Evolutionary conservation across 2,113 vertebrate species (phyloP).

Genomic region (Pituophis catenifer): DNA sequence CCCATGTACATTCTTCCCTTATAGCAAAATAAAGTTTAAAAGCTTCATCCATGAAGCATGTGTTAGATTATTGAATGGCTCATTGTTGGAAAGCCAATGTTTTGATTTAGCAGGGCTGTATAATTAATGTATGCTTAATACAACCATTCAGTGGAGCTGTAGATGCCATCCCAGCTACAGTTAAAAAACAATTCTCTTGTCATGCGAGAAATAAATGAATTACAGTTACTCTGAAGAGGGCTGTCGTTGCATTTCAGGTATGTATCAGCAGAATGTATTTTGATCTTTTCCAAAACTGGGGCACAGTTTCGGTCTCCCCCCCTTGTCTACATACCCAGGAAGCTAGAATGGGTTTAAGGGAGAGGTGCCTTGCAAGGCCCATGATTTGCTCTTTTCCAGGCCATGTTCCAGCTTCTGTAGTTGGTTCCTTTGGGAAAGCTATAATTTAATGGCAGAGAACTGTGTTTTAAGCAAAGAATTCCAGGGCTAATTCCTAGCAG

Average conservation of each 20-base stretch:
- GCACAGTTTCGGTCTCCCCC: neutral
- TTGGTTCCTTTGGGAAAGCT: neutral
- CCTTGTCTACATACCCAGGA: neutral
- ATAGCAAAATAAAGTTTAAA: neutral
- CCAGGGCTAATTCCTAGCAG: neutral
- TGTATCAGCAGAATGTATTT: constrained; percentile 16
- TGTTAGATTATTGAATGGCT: neutral
- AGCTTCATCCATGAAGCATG: neutral
- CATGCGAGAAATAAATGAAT: constrained; percentile 17
- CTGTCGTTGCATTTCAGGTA: neutral
- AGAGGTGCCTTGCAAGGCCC: no score
- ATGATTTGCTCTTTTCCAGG: neutral
- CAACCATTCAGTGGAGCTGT: neutral
- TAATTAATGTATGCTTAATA: neutral
- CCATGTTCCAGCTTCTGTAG: neutral
- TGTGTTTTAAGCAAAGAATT: neutral
- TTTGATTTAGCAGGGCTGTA: neutral
- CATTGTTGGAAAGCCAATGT: neutral
- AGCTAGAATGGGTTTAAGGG: neutral
- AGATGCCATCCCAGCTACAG: neutral
- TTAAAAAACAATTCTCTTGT: constrained; percentile 5
- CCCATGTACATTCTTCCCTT: neutral
- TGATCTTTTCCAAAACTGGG: neutral
- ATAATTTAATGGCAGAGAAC: neutral
- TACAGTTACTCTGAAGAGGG: constrained; percentile 7